Base-by-base conservation (phyloP, 2,797 vertebrate species). In the Peromyscus attwateri region DNA sequence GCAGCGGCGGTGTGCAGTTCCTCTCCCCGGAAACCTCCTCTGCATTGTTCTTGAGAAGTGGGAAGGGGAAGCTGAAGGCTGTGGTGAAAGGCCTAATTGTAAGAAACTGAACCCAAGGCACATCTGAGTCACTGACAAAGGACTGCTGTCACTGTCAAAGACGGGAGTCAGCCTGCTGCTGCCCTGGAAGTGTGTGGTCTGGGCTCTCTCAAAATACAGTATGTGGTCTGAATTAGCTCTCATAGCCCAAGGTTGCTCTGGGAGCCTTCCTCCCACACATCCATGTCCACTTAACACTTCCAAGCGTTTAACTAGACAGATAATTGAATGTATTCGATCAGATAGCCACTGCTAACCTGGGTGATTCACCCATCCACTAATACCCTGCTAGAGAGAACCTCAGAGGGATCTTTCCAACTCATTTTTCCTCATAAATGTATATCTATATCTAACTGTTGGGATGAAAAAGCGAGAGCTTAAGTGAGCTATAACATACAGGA, bases 301-400 rank as follows among this genome's bases (percentile, higher is more conserved):
- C 81, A 87, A 80, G 89, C 49, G 90, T 88, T 96, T 89, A 96
- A 87, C 64, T 91, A 73, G 31, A 92, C 40, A 91, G 27, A 31
- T 77, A 92, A 85, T 40, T 95, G 60, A 81, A 92, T 92, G 87
- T 25, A 89, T 95, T 88, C 89, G 94, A 70, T 94, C 23, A 27
- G 34, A 43, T 68, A 92, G 55, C 46, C 46, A 70, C 66, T 70
- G 46, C n/a, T n/a, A 87, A 87, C 46, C 84, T 37, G 21, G 21
- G 46, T 52, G 66, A 70, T n/a, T 70, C 46, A 87, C 52, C 4
- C 52, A 70, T 64, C 83, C 12, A 92, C 16, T 90, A 82, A 92
- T 37, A 94, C 14, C 34, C 66, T 96, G 68, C 68, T 95, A 94
- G 62, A 46, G 57, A 64, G 93, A 83, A 88, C 6, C 37, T 95